Evolutionary conservation across 2,797 vertebrate species (phyloP), one percentile per base, ranked within the genome.

Genomic region (Xenentodon cancila): DNA sequence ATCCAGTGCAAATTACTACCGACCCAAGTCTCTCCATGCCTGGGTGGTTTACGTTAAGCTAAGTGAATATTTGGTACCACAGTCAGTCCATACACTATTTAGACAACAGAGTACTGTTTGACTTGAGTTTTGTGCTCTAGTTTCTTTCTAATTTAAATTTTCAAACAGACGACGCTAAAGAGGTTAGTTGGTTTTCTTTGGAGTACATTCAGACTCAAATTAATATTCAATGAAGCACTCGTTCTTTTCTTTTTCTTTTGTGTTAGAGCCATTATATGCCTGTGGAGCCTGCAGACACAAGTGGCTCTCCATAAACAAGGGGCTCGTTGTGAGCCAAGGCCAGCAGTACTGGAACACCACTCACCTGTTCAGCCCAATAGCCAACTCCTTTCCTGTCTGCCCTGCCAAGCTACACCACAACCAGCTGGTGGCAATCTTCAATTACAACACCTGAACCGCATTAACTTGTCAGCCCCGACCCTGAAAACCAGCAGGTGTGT

Each of bases 351-450:
- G 80, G 82, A 75, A 72, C 72, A 22, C 62, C 15, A 63, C 71
- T 91, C 87, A 89, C 88, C 86, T 84, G 84, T 83, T 88, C 82
- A 67, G 75, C 76, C 71, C 53, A 18, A 61, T 64, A 68, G 79
- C 82, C 86, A 84, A 59, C 73, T 69, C 65, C 0, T 37, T 68
- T 74, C 68, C 22, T 67, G 68, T 70, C 48, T 44, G 55, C 71
- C 57, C 71, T 85, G 87, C 87, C 88, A 86, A 86, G 79, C 81
- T 71, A 69, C 78, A 78, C 82, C 71, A 19, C 73, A 73, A 85
- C 82, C 87, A 84, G 87, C 87, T 87, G 88, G 80, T 89, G 75
- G 81, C 80, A 82, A 85, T 88, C 84, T 83, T 86, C 84, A 86
- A 77, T 84, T 90, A 85, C 88, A 86, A 80, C 86, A 91, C 89